Evolutionary conservation across 2,888 invertebrate species (phyloP).

Genomic region (Plebejus melissa): DNA sequence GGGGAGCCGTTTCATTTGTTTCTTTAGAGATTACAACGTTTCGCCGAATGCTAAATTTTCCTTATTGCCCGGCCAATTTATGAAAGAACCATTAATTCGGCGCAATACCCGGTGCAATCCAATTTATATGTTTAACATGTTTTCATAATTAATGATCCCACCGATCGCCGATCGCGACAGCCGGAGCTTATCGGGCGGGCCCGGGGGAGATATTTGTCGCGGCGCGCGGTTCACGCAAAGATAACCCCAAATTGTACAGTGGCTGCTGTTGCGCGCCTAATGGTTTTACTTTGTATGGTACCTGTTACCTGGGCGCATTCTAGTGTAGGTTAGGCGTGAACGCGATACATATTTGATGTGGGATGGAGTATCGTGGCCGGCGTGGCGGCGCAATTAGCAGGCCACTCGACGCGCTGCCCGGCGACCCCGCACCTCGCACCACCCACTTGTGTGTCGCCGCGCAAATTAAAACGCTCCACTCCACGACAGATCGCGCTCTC

Average conservation of each 20-base stretch:
- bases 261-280: constrained; percentile 4
- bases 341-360: constrained; percentile 51
- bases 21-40: constrained; percentile 67
- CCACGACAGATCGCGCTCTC: constrained; percentile 61
- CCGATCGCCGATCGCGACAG: constrained; percentile 68
- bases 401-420: constrained; percentile 68
- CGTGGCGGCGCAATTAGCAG: constrained; percentile 73
- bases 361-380: constrained; percentile 51
- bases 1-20: constrained; percentile 78
- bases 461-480: constrained; percentile 77
- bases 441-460: constrained; percentile 73
- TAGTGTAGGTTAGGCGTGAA: constrained; percentile 36
- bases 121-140: constrained; percentile 37
- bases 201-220: constrained; percentile 57
- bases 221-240: constrained; percentile 44
- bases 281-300: constrained; percentile 33
- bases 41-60: constrained; percentile 50
- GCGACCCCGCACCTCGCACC: constrained; percentile 47
- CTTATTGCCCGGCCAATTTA: constrained; percentile 16
- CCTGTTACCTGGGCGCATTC: constrained; percentile 28
- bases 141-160: constrained; percentile 65
- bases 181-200: constrained; percentile 64
- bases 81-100: constrained; percentile 2
- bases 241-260: constrained; percentile 34
- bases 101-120: constrained; percentile 3